Conservation (phyloP, 2,888 invertebrate species). For the Cheilosia urbana region DNA sequence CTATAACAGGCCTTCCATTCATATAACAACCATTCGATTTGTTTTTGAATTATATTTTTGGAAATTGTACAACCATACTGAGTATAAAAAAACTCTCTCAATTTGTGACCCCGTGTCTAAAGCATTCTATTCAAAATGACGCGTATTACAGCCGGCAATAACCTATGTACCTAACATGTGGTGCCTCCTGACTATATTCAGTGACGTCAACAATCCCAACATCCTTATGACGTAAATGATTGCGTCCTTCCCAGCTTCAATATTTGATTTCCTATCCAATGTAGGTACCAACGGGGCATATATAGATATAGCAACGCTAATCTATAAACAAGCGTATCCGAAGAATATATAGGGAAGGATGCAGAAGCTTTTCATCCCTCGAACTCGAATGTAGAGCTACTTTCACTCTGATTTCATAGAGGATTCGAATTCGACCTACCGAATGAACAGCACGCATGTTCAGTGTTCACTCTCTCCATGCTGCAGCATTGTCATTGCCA, state of each 20-base stretch:
- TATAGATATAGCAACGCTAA: constrained; percentile 33
- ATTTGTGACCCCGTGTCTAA: not conserved
- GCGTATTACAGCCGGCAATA: not conserved
- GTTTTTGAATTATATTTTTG: no score
- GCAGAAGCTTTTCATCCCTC: constrained; percentile 23
- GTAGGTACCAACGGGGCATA: not conserved
- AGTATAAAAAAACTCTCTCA: no score
- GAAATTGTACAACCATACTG: no score
- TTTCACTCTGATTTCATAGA: not conserved
- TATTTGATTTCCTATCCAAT: no score
- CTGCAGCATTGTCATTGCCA: not conserved
- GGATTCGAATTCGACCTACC: constrained; percentile 6
- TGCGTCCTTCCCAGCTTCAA: not conserved
- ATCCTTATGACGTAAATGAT: constrained; percentile 59
- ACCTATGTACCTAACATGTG: constrained; percentile 13
- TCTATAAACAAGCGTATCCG: constrained; percentile 29
- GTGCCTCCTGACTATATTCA: constrained; percentile 6
- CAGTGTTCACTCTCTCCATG: constrained; percentile 26
- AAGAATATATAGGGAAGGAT: not conserved
- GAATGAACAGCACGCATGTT: constrained; percentile 54
- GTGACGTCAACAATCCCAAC: constrained; percentile 51
- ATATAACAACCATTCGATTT: no score
- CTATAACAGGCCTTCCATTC: no score
- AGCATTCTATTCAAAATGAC: not conserved
- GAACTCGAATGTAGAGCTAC: not conserved